Evolutionary conservation across 2,888 invertebrate genomes (phyloP).

Genomic region (Yponomeuta cagnagella): DNA sequence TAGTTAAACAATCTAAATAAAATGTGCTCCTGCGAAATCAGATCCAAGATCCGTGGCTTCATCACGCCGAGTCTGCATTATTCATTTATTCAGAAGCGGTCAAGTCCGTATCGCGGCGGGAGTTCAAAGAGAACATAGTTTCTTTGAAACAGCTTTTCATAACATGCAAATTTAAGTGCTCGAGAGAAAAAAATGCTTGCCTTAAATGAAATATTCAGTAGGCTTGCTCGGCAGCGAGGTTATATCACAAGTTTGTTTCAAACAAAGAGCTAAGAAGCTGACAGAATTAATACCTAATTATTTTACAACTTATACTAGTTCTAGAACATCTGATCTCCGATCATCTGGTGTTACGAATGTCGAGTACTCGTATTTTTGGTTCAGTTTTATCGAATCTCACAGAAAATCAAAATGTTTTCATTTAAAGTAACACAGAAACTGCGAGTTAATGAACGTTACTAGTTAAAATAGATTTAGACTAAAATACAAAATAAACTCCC

Average conservation of each 20-base stretch:
- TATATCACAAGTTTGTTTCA: conserved; percentile 51
- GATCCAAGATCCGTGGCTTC: background rate
- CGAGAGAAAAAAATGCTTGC: conserved; percentile 48
- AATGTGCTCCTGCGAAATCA: background rate
- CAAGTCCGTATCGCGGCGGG: background rate
- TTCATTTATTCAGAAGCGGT: background rate
- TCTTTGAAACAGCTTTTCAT: conserved; percentile 37
- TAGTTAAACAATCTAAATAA: background rate
- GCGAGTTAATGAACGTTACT: too few species aligned
- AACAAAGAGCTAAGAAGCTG: conserved; percentile 19
- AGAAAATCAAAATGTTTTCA: too few species aligned
- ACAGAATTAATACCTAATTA: background rate
- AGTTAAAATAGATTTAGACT: too few species aligned
- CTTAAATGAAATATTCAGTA: conserved; percentile 68
- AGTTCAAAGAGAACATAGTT: conserved; percentile 3
- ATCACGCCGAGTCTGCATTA: background rate
- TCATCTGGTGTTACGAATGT: too few species aligned
- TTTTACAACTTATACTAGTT: background rate
- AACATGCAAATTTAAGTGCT: conserved; percentile 61
- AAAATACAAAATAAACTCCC: too few species aligned
- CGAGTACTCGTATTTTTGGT: too few species aligned
- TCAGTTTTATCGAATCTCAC: too few species aligned
- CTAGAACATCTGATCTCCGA: too few species aligned
- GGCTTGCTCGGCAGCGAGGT: conserved; percentile 39
- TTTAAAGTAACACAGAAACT: too few species aligned